Conservation (phyloP, 2,797 vertebrate genomes). For the Nyctalus aviator region DNA sequence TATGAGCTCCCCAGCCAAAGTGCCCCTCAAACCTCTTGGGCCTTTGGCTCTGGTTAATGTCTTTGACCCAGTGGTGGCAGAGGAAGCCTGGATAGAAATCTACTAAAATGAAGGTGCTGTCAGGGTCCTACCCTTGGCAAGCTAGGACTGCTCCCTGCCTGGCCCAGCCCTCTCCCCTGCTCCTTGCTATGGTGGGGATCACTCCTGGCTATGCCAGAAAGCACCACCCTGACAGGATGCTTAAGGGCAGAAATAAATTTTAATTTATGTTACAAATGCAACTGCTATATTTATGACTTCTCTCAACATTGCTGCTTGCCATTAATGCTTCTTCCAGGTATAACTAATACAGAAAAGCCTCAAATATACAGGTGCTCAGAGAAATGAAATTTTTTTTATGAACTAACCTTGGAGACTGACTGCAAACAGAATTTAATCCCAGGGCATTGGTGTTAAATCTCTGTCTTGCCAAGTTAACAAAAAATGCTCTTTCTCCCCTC, state of each 20-base stretch:
- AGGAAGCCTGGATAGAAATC: not conserved
- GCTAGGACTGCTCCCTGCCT: not conserved
- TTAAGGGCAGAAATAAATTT: not conserved
- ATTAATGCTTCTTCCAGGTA: not conserved
- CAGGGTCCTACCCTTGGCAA: too few relatives aligned
- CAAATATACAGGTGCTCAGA: not conserved
- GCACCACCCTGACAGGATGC: not conserved
- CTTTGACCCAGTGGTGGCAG: not conserved
- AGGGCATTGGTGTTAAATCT: not conserved
- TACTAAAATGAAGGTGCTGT: not conserved
- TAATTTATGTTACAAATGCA: not conserved
- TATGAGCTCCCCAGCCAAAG: not conserved
- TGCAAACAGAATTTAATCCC: not conserved
- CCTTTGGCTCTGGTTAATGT: not conserved
- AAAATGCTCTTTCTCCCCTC: not conserved
- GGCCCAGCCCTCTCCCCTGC: not conserved
- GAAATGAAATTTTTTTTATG: not conserved
- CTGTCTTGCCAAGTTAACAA: not conserved
- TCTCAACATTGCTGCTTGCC: not conserved
- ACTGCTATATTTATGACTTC: not conserved
- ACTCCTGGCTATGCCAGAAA: not conserved
- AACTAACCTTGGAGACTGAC: not conserved
- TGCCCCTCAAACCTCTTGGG: not conserved
- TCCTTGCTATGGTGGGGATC: not conserved
- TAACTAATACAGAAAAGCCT: not conserved